phyloP scores from a whole-genome alignment of 2,113 vertebrate genomes.

The Pluvialis apricaria region DNA sequence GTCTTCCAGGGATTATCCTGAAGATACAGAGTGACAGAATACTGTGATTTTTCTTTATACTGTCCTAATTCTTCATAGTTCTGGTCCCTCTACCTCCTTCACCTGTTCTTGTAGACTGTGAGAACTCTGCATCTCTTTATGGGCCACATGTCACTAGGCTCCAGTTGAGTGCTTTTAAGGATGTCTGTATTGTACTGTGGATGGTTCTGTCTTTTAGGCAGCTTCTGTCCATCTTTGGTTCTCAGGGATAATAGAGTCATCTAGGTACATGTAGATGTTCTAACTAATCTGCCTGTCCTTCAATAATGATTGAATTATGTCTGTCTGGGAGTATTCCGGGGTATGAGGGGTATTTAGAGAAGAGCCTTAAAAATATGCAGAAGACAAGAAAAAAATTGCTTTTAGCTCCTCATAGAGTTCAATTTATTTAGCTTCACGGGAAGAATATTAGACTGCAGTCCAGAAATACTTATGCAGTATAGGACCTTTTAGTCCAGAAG shows the following conservation, averaged over 20 bases:
- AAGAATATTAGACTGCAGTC: not conserved
- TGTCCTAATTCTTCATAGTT: not conserved
- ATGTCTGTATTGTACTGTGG: not conserved
- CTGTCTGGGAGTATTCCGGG: rapidly evolving
- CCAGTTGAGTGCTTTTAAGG: not conserved
- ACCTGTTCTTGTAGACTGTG: not conserved
- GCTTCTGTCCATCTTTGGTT: not conserved
- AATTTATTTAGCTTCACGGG: not conserved
- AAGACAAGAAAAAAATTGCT: not conserved
- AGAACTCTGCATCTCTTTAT: not conserved
- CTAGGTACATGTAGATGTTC: not conserved
- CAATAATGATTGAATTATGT: not conserved
- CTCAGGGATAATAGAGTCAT: not conserved
- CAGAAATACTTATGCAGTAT: not conserved
- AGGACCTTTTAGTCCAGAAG: not conserved
- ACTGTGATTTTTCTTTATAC: not conserved
- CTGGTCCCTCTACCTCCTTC: not conserved
- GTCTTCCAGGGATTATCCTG: not conserved
- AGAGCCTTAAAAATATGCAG: not conserved
- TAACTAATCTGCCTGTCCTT: not conserved
- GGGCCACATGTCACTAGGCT: not conserved
- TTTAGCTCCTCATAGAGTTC: not conserved
- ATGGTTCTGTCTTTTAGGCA: not conserved
- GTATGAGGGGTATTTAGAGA: not conserved
- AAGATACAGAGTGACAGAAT: not conserved